Evolutionary conservation across 35 echinoderm and acorn worm genomes (phyloP).

Genomic region (Heliocidaris tuberculata): DNA sequence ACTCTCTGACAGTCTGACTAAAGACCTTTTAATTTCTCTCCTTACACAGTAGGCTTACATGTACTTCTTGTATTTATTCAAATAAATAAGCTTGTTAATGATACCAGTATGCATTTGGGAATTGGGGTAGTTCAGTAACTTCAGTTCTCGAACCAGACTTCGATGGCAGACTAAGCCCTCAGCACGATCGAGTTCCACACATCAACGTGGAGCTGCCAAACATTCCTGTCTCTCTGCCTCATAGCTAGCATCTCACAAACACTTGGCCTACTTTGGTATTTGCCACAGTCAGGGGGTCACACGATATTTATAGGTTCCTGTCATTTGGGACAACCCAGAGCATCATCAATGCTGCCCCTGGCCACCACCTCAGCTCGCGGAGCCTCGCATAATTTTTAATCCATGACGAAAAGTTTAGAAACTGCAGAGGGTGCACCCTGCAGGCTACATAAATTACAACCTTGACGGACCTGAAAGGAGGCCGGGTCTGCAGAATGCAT

Average conservation of each 20-base stretch:
- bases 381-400: not conserved
- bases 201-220: conserved; percentile 27
- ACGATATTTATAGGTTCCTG: conserved; percentile 16
- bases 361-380: not conserved
- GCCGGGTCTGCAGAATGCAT: not conserved
- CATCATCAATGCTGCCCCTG: not conserved
- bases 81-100: too few species aligned
- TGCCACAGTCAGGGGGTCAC: conserved; percentile 41
- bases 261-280: conserved; percentile 55
- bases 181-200: not conserved
- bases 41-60: too few species aligned
- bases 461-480: not conserved
- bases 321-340: not conserved
- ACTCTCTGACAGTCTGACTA: too few species aligned
- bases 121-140: too few species aligned
- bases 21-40: too few species aligned
- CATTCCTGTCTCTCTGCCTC: conserved; percentile 40
- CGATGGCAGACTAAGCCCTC: not conserved
- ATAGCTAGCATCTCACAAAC: conserved; percentile 6
- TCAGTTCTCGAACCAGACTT: not conserved
- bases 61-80: too few species aligned
- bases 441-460: not conserved
- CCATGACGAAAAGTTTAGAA: not conserved
- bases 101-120: too few species aligned
- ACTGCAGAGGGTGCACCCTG: not conserved